Base-by-base conservation (phyloP, 2,888 invertebrate genomes). In the Melipona bicolor region DNA sequence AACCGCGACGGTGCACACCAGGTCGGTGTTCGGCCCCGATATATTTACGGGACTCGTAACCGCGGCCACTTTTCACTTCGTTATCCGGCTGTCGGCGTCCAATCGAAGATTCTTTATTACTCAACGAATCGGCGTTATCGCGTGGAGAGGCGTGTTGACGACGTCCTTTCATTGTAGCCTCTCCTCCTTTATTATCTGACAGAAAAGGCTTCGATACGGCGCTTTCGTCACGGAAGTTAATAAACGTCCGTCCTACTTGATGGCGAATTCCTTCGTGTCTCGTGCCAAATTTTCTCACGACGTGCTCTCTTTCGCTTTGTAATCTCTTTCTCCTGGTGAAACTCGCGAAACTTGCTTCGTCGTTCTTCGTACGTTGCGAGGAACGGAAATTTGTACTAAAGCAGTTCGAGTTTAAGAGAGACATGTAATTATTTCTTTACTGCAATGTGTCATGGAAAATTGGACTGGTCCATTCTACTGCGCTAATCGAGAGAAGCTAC, bases 31-130 rank as follows among this genome's bases (percentile, higher is more conserved):
- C 62, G 21, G 32, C 5, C 5, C 19, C 6, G 73, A 59, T 59
- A 59, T 59, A 79, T 79, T 79, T 79, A 75, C 79, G 79, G 50
- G 62, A 78, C 68, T 69, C 71, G 65, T 36, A 79, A 79, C n/a
- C 62, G 43, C 49, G 52, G 61, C 68, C 59, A 71, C 75, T 83
- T 71, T 78, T 80, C 75, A 59, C 69, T 43, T 69, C 72, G 77
- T 77, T 77, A 77, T 72, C 68, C 81, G 61, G 27, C 72, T 50
- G 19, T 27, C 50, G 43, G 59, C 27, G 21, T 17, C 49, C 69
- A 62, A 49, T 50, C 36, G 32, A 56, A 59, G 27, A 24, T 72
- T 81, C 81, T 81, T 80, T 80, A 80, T 83, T 83, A 81, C 75
- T 67, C 62, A 11, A 65, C 52, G 50, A 79, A 75, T 72, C 50